Base-by-base conservation (phyloP, 2,888 invertebrate genomes). In the Tanytarsus gracilentus region DNA sequence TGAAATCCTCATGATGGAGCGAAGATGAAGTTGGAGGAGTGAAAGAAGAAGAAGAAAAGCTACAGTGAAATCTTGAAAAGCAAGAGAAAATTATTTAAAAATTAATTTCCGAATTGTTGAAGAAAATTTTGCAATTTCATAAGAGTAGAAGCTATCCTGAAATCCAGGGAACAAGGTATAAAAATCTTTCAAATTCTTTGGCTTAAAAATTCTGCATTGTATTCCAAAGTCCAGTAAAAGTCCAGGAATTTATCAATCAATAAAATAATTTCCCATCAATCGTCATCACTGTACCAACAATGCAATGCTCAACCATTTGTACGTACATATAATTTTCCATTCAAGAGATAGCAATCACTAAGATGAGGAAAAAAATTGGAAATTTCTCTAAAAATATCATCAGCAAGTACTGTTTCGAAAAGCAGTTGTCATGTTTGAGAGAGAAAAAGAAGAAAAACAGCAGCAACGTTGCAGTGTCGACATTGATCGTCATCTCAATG, bases 311-410 rank as follows among this genome's bases (percentile, higher is more conserved):
- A n/a, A 16, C 6, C 21, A 18, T 40, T 23, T 44, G 23, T 23
- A 44, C 23, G 23, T 9, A 44, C 36, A 36, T 14, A 36, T 16
- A 36, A n/a, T 36, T 36, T 36, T 18, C 21, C 18, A 18, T 44
- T 44, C 23, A 18, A 23, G n/a, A 36, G 44, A 44, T 44, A 44
- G 44, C 44, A 44, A 44, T 44, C 44, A 44, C 11, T 44, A 44
- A 44, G 44, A 44, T 23, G 36, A 1, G 16, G n/a, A 14, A 36
- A 36, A 30, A 36, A 44, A 18, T 44, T 18, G 44, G 23, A 44
- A 44, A 44, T 44, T 18, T 44, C 44, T 44, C 44, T 44, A 44
- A 44, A 44, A 44, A 44, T 44, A 44, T 44, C 44, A 44, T 44
- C 44, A 44, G 23, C 11, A 44, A n/a, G 44, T 44, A 44, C 3